Base-by-base conservation (phyloP, 2,888 invertebrate genomes). In the Aleiodes alternator region DNA sequence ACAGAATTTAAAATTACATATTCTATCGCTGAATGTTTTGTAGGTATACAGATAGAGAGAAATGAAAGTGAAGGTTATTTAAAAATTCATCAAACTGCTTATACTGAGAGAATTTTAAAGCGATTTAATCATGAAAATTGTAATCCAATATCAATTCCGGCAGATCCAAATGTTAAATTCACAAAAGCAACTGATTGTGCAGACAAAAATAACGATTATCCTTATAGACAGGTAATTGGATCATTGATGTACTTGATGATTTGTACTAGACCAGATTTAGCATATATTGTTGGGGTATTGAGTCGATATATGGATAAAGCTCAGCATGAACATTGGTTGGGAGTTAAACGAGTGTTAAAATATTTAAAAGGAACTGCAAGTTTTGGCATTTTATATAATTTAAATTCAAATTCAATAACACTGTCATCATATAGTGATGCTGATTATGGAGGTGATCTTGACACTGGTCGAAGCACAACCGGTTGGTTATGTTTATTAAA, bases 31-130 rank as follows among this genome's bases (percentile, higher is more conserved):
- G 64, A 78, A 56, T 78, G 66, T 76, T 82, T 79, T 57, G 76
- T 82, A 7, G 80, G 81, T 3, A 31, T 83, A 34, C 76, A 82
- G 73, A 81, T 83, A 23, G 55, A 76, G 6, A 59, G 72, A 38
- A 57, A 69, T 29, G 29, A 16, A 69, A 55, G 53, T 3, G 57
- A 16, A 1, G 29, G 34, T 59, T 2, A 11, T 8, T n/a, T 56
- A 61, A 70, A 56, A 71, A 64, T 77, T 68, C 59, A 53, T 68
- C 71, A 77, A 43, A n/a, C 53, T 55, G 72, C 66, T 0, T 76
- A 77, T 50, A 51, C 73, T 64, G 34, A 71, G 23, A 78, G 48
- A 76, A 55, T 80, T 16, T 68, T 80, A 34, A 50, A 75, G 38
- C 69, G 53, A 23, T 79, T 77, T 56, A 72, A 70, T 61, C 56